Evolutionary conservation across 2,113 vertebrate species (phyloP).

Genomic region (Pteronura brasiliensis): DNA sequence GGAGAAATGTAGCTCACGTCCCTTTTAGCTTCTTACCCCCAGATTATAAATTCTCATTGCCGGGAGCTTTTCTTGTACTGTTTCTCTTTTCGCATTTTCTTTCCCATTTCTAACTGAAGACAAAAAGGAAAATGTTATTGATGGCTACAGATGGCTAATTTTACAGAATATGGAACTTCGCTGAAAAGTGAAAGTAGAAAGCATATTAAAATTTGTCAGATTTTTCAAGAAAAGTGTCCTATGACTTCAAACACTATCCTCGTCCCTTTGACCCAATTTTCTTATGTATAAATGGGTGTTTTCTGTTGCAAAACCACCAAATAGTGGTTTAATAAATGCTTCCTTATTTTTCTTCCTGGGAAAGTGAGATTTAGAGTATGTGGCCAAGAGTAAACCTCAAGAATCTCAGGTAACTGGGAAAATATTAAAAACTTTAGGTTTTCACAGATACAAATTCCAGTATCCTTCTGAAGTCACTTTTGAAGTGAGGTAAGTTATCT

Average conservation of each 20-base stretch:
- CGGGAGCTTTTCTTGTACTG: neutral
- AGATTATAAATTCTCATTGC: neutral
- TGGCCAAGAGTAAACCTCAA: neutral
- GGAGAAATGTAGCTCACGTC: neutral
- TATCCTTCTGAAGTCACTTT: neutral
- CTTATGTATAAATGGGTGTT: neutral
- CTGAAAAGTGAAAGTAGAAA: slow-evolving; percentile 17
- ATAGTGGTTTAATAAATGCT: neutral
- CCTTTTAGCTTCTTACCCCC: neutral
- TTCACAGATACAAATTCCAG: neutral
- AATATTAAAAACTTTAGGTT: neutral
- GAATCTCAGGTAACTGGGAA: neutral
- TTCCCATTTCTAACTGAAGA: slow-evolving; percentile 18
- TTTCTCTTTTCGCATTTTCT: neutral
- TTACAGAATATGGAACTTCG: neutral
- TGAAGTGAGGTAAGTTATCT: neutral
- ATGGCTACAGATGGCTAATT: neutral
- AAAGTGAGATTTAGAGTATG: neutral
- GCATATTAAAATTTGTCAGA: neutral
- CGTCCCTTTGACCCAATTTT: neutral
- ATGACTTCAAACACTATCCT: neutral
- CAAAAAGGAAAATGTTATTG: neutral
- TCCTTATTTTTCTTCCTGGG: neutral
- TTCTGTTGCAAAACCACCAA: neutral
- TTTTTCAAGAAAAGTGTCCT: neutral